phyloP scores from a whole-genome alignment of 2,797 vertebrate species.

The Bucorvus abyssinicus region DNA sequence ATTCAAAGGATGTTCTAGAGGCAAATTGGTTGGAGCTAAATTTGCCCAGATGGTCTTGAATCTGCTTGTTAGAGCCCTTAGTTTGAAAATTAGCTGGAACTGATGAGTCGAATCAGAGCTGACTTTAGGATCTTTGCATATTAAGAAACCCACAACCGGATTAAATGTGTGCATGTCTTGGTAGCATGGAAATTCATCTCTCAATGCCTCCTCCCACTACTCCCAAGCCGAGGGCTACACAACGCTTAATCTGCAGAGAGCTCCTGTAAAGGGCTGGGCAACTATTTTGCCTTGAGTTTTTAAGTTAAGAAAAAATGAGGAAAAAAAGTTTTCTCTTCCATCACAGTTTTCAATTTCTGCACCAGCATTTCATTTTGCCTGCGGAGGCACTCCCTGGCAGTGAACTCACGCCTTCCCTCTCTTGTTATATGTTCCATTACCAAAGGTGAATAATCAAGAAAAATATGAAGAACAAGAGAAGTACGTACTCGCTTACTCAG shows the following conservation, averaged over 20 bases:
- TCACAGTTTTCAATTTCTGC: background rate
- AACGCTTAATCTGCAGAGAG: background rate
- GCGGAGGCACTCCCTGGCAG: conserved; percentile 5
- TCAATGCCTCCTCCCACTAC: background rate
- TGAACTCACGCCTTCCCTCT: conserved; percentile 15
- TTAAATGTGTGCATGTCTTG: background rate
- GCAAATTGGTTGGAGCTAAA: conserved; percentile 54
- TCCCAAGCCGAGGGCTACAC: background rate
- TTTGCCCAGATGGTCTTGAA: conserved; percentile 24
- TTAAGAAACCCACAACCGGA: background rate
- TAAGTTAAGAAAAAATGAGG: background rate
- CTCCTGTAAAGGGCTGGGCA: background rate
- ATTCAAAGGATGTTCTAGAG: conserved; percentile 48
- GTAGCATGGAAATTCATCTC: background rate
- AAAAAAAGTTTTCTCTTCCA: background rate
- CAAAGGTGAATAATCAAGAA: conserved; percentile 44
- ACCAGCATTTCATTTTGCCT: background rate
- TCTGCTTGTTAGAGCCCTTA: conserved; percentile 25
- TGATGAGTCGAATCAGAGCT: conserved; percentile 8
- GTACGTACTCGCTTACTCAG: conserved; percentile 7
- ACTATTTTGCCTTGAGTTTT: background rate
- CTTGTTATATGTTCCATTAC: conserved; percentile 51
- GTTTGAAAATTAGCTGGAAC: conserved; percentile 49
- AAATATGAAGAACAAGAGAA: conserved; percentile 36
- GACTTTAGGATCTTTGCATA: conserved; percentile 25